phyloP scores from a whole-genome alignment of 1,140 invertebrate species.

The Oryctes rhinoceros region DNA sequence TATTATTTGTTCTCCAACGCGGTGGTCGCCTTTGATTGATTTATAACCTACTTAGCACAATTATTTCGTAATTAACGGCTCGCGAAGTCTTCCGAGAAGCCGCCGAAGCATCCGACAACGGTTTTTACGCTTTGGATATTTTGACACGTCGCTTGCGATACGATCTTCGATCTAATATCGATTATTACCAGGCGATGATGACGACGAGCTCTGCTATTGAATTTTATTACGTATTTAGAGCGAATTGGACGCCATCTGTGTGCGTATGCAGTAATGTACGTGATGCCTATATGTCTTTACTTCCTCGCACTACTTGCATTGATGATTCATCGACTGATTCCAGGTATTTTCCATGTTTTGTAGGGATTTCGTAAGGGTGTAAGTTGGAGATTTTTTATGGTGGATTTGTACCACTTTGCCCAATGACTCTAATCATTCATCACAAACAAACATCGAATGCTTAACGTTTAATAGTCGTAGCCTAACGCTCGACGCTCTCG shows the following conservation, averaged over 20 bases:
- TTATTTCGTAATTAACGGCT: constrained; percentile 16
- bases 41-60: constrained; percentile 14
- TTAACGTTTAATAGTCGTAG: too few relatives aligned
- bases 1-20: not conserved
- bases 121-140: not conserved
- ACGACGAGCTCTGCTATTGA: not conserved
- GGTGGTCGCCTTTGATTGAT: constrained; percentile 17
- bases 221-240: constrained; percentile 16
- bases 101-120: not conserved
- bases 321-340: not conserved
- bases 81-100: not conserved
- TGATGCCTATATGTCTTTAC: not conserved
- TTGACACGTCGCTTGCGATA: constrained; percentile 1
- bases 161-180: constrained; percentile 18
- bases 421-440: too few relatives aligned
- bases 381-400: too few relatives aligned
- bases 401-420: too few relatives aligned
- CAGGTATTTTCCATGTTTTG: too few relatives aligned
- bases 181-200: not conserved
- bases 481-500: too few relatives aligned
- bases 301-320: not conserved
- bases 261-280: not conserved
- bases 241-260: not conserved
- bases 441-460: too few relatives aligned
- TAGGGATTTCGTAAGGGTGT: too few relatives aligned